A percentile compares a stretch with the other conserved stretches of the same genome.
These are phyloP conservation scores for Pogona vitticeps DNA, from an alignment of 2,113 vertebrate genomes.

Conservation along the genomic window DNA sequence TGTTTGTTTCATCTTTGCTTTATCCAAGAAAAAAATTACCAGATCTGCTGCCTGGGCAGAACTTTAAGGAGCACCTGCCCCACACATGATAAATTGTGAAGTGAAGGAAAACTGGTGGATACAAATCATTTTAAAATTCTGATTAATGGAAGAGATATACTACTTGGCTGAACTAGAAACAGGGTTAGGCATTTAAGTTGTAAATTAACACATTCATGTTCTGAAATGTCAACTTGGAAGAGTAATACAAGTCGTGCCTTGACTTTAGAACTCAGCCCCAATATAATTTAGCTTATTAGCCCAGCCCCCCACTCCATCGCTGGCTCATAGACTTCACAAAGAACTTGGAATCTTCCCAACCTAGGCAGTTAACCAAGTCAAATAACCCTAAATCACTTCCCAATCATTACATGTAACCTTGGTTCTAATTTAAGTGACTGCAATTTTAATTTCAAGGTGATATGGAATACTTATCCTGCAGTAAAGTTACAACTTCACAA, in stretches of 20 bases:
- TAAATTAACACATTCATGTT: background rate
- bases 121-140: background rate
- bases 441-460: background rate
- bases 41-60: background rate
- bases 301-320: background rate
- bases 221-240: conserved; percentile 20
- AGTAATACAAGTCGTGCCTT: conserved; percentile 15
- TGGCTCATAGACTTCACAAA: background rate
- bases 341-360: background rate
- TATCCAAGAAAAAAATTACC: background rate
- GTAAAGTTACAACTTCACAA: background rate
- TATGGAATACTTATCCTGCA: background rate
- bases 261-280: background rate
- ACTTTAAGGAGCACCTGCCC: background rate
- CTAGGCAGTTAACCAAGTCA: conserved; percentile 2
- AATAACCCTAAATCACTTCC: background rate
- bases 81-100: conserved; percentile 24
- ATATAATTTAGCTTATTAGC: conserved; percentile 3
- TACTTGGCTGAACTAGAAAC: conserved; percentile 31
- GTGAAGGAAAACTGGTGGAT: conserved; percentile 23
- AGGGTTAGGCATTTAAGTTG: conserved; percentile 16
- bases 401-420: background rate
- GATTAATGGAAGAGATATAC: conserved; percentile 7
- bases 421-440: background rate
- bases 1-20: too few species aligned